Conservation (phyloP, 2,113 vertebrate genomes). For the Panthera uncia region DNA sequence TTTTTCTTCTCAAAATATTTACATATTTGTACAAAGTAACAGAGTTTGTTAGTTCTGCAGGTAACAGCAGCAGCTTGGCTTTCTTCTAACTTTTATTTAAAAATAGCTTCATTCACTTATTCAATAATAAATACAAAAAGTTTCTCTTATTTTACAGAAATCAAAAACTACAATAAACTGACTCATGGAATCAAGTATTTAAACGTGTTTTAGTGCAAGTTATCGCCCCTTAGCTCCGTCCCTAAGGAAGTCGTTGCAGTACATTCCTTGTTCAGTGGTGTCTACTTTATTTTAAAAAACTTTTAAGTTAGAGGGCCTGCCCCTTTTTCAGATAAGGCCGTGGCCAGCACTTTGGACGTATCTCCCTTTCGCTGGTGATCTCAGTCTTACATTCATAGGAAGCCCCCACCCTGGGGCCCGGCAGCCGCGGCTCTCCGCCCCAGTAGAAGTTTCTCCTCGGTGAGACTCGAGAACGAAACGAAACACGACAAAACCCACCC, state of each 20-base stretch:
- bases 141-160: conserved; percentile 99
- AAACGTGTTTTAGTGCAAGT: conserved; percentile 98
- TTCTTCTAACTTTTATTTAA: conserved; percentile 94
- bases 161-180: conserved; percentile 99
- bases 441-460: conserved; percentile 85
- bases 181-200: conserved; percentile 99
- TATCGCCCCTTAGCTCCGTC: conserved; percentile 97
- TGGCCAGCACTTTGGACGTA: conserved; percentile 96
- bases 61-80: conserved; percentile 96
- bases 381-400: conserved; percentile 92
- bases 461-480: conserved; percentile 75
- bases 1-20: conserved; percentile 92
- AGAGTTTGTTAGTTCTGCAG: conserved; percentile 91
- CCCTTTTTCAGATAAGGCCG: conserved; percentile 95
- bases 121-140: conserved; percentile 99
- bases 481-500: conserved; percentile 68
- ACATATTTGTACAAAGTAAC: conserved; percentile 99
- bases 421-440: conserved; percentile 85
- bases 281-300: conserved; percentile 92
- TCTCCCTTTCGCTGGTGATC: conserved; percentile 96
- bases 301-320: conserved; percentile 95
- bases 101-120: conserved; percentile 99
- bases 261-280: conserved; percentile 99
- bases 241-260: conserved; percentile 97
- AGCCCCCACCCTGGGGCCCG: conserved; percentile 84